Conservation (phyloP, 1,140 invertebrate species). For the Drosophila bipectinata region DNA sequence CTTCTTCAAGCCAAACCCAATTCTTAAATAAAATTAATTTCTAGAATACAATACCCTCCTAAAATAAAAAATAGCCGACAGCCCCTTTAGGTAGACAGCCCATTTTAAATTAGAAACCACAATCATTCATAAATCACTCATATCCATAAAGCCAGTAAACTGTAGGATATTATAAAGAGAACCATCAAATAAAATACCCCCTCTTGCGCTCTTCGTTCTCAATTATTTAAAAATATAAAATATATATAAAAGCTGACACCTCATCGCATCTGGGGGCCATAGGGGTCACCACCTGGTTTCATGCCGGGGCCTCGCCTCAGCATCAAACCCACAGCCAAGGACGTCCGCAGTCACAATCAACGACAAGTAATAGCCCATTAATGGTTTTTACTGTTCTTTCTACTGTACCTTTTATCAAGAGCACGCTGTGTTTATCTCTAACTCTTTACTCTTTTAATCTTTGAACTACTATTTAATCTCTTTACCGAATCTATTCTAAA, state of each 20-base stretch:
- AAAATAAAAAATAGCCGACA: background rate
- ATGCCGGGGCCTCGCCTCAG: constrained; percentile 74
- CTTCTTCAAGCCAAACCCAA: background rate
- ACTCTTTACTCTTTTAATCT: constrained; percentile 20
- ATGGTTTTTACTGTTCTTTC: constrained; percentile 47
- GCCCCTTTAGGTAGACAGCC: background rate
- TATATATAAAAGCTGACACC: constrained; percentile 47
- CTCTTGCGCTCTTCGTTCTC: constrained; percentile 31
- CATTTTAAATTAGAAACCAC: background rate
- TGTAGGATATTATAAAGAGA: constrained; percentile 11
- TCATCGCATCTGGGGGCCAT: constrained; percentile 65
- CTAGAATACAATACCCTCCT: background rate
- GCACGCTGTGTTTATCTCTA: constrained; percentile 57
- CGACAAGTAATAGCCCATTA: constrained; percentile 58
- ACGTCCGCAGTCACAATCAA: constrained; percentile 25
- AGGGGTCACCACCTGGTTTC: constrained; percentile 83
- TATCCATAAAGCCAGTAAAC: constrained; percentile 5
- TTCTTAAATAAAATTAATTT: background rate
- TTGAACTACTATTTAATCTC: constrained; percentile 19
- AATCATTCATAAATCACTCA: constrained; percentile 33
- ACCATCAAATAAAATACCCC: constrained; percentile 34
- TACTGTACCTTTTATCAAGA: constrained; percentile 47
- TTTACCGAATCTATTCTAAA: constrained; percentile 1
- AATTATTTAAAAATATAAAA: constrained; percentile 6
- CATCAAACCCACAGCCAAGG: constrained; percentile 36